Evolutionary conservation across 2,113 vertebrate species (phyloP).

Genomic region (Morone saxatilis): DNA sequence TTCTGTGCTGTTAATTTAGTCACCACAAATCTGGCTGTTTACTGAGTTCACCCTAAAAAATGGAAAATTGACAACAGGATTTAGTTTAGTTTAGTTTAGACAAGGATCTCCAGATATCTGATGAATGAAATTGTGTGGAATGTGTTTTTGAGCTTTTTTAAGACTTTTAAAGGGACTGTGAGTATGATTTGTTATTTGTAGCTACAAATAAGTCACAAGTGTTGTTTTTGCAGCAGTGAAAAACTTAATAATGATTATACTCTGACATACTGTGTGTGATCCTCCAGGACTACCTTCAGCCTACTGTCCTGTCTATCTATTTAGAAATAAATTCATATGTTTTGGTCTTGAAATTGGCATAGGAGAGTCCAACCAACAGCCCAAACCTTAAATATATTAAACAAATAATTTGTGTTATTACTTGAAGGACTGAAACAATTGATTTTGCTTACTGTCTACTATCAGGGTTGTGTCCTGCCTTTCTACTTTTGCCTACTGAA

Average conservation of each 20-base stretch:
- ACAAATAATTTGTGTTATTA: background rate
- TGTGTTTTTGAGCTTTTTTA: conserved; percentile 7
- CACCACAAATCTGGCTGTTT: conserved; percentile 1
- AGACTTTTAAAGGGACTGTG: conserved; percentile 6
- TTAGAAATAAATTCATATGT: background rate
- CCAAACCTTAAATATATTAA: background rate
- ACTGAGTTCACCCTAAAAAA: background rate
- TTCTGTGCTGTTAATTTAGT: conserved; percentile 13
- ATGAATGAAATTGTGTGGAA: background rate
- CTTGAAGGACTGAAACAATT: background rate
- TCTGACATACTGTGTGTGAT: background rate
- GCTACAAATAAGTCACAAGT: conserved; percentile 2
- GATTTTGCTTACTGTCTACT: background rate
- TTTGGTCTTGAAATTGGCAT: too few relatives aligned
- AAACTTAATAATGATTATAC: conserved; percentile 4
- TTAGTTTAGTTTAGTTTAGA: conserved; percentile 6
- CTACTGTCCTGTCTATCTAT: background rate
- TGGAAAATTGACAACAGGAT: background rate
- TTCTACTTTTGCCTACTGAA: background rate
- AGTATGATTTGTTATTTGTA: background rate
- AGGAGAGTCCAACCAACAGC: background rate
- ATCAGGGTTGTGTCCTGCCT: background rate
- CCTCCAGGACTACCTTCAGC: background rate
- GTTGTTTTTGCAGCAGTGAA: conserved; percentile 12
- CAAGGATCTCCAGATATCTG: background rate